These are phyloP conservation scores for Blera fallax DNA, from an alignment of 2,888 invertebrate genomes.

Conservation along the genomic window DNA sequence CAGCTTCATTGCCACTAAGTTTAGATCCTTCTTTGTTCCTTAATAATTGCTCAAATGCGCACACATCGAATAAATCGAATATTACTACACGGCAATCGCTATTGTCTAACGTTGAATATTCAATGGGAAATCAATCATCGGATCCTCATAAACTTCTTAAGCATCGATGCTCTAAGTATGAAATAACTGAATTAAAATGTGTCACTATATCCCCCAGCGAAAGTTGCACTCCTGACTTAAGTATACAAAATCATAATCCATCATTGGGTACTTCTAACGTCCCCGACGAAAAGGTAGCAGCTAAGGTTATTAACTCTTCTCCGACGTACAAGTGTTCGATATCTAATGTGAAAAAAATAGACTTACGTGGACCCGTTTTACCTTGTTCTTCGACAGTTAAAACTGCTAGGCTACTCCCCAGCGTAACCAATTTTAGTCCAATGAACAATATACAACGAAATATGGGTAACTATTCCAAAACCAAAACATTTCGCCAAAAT, in stretches of 20 bases:
- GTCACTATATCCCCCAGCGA: slow-evolving; percentile 26
- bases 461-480: slow-evolving; percentile 75
- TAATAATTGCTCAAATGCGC: slow-evolving; percentile 72
- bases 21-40: slow-evolving; percentile 67
- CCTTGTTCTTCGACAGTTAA: slow-evolving; percentile 81
- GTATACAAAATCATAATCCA: neutral
- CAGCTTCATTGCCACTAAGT: slow-evolving; percentile 79
- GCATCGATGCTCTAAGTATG: slow-evolving; percentile 29
- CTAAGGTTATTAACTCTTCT: neutral
- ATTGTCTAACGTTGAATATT: slow-evolving; percentile 83
- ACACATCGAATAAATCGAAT: slow-evolving; percentile 77
- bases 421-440: slow-evolving; percentile 83
- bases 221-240: neutral
- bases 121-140: slow-evolving; percentile 78
- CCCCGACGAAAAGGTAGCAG: neutral
- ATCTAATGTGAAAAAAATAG: slow-evolving; percentile 75
- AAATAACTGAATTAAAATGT: slow-evolving; percentile 15
- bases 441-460: slow-evolving; percentile 78
- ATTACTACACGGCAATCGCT: slow-evolving; percentile 76
- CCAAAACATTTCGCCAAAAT: slow-evolving; percentile 90
- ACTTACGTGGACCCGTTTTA: slow-evolving; percentile 76
- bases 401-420: slow-evolving; percentile 82
- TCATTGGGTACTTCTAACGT: neutral
- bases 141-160: slow-evolving; percentile 75
- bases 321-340: slow-evolving; percentile 45